phyloP scores from a whole-genome alignment of 2,113 vertebrate genomes.

The Tretioscincus oriximinensis region DNA sequence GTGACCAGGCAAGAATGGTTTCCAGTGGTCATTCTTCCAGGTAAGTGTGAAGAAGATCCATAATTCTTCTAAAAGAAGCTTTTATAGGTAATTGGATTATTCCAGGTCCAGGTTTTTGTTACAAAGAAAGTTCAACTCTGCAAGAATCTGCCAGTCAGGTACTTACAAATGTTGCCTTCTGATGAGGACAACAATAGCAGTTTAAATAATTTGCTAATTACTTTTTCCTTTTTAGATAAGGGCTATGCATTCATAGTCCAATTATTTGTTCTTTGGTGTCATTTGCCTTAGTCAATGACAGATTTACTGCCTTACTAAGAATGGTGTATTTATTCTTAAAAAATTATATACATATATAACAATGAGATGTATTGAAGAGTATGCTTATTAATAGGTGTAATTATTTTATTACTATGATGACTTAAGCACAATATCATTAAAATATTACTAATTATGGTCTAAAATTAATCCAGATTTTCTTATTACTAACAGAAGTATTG shows the following conservation, averaged over 20 bases:
- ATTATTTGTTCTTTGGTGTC: slow-evolving; percentile 33
- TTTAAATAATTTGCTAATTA: slow-evolving; percentile 45
- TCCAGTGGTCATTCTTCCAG: too few relatives aligned
- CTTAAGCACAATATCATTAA: slow-evolving; percentile 33
- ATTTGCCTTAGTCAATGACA: slow-evolving; percentile 37
- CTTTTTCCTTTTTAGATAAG: slow-evolving; percentile 44
- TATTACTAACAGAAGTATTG: slow-evolving; percentile 7
- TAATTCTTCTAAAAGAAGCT: not conserved
- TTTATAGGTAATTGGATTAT: not conserved
- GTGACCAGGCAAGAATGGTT: too few relatives aligned
- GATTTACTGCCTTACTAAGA: slow-evolving; percentile 15
- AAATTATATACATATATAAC: too few relatives aligned
- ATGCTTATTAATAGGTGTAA: slow-evolving; percentile 36
- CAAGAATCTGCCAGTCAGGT: slow-evolving; percentile 20
- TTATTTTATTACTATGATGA: slow-evolving; percentile 36
- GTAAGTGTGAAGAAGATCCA: too few relatives aligned
- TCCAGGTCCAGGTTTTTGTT: not conserved
- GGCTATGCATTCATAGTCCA: slow-evolving; percentile 21
- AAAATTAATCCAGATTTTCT: not conserved
- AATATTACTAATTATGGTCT: slow-evolving; percentile 42
- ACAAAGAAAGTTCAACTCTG: slow-evolving; percentile 3
- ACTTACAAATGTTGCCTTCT: slow-evolving; percentile 16
- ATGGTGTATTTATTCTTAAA: too few relatives aligned
- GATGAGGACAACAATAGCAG: slow-evolving; percentile 35
- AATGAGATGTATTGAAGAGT: slow-evolving; percentile 14